Conservation (phyloP, 1,140 invertebrate species). For the Nephotettix cincticeps region DNA sequence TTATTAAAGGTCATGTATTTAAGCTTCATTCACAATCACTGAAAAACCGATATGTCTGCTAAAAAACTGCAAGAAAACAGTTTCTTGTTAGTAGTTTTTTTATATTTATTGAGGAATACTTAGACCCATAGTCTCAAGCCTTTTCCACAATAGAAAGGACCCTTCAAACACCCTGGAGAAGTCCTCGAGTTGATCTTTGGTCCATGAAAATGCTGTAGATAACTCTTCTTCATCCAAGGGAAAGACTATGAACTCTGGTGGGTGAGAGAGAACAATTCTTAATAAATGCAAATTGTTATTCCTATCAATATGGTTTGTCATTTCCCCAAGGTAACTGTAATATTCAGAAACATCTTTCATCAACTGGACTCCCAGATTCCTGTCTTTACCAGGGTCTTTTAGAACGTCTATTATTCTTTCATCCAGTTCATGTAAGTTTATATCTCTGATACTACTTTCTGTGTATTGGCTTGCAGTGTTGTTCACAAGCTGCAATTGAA, state of each 20-base stretch:
- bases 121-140: neutral
- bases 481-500: too few species aligned
- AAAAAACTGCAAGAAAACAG: too few species aligned
- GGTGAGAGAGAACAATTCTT: neutral
- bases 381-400: neutral
- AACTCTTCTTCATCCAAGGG: neutral
- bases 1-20: too few species aligned
- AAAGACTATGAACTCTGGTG: neutral
- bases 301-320: neutral
- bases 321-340: neutral
- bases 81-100: too few species aligned
- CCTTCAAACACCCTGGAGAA: neutral
- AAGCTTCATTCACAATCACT: too few species aligned
- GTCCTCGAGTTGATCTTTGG: neutral
- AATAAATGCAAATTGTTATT: neutral
- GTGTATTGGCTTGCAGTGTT: too few species aligned
- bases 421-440: neutral
- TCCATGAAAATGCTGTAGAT: neutral
- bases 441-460: neutral
- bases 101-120: too few species aligned
- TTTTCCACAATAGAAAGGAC: neutral
- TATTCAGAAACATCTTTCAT: neutral
- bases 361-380: neutral
- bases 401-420: neutral
- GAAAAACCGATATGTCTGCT: too few species aligned